Evolutionary conservation across 2,113 vertebrate genomes (phyloP).

Genomic region (Stictonetta naevosa): DNA sequence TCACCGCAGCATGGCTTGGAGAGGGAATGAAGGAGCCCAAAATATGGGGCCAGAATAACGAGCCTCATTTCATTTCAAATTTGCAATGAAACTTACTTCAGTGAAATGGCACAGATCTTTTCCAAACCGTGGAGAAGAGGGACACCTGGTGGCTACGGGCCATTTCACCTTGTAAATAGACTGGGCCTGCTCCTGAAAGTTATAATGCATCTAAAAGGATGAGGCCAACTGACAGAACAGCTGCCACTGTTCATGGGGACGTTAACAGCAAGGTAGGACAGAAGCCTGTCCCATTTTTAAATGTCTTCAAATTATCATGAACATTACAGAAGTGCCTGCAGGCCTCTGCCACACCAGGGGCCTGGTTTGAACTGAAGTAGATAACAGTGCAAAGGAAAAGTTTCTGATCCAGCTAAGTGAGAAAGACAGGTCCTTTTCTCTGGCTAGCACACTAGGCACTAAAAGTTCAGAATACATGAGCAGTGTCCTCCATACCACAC

Average conservation of each 20-base stretch:
- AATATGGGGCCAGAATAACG: background rate
- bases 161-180: fast-evolving
- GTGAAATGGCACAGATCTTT: fast-evolving
- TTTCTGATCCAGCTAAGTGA: background rate
- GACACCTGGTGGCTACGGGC: slow-evolving; percentile 34
- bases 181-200: background rate
- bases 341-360: fast-evolving
- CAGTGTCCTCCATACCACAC: background rate
- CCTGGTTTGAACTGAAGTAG: background rate
- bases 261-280: background rate
- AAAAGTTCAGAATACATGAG: background rate
- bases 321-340: background rate
- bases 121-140: background rate
- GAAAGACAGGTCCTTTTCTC: background rate
- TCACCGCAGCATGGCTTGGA: background rate
- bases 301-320: background rate
- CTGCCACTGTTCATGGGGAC: background rate
- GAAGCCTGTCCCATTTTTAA: background rate
- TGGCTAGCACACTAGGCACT: background rate
- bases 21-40: fast-evolving
- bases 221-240: background rate
- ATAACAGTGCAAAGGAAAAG: background rate
- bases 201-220: fast-evolving
- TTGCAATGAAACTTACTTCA: fast-evolving
- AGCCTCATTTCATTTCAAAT: background rate